phyloP scores from a whole-genome alignment of 2,113 vertebrate species.

The Stegastes partitus region DNA sequence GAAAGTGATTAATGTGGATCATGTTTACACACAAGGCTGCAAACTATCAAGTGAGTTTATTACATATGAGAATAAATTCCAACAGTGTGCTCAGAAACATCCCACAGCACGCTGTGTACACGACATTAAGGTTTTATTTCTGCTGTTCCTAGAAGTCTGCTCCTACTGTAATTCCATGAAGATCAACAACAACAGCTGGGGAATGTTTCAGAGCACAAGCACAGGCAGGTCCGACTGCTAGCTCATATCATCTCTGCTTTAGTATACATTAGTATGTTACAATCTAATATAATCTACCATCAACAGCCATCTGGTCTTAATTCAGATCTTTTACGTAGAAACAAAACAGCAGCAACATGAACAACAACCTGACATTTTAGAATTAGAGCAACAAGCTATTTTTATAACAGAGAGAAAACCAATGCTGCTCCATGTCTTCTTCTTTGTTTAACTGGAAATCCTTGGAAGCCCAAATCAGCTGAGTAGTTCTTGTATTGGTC shows the following conservation, averaged over 20 bases:
- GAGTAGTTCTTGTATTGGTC: not conserved
- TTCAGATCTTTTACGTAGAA: not conserved
- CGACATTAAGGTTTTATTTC: not conserved
- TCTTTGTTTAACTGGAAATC: not conserved
- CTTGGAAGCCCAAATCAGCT: too few species aligned
- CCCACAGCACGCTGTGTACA: not conserved
- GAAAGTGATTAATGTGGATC: not conserved
- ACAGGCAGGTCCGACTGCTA: not conserved
- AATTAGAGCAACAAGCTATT: not conserved
- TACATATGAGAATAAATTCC: too few species aligned
- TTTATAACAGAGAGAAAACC: not conserved
- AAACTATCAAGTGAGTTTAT: not conserved
- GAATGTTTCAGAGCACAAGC: not conserved
- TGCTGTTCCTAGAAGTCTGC: slow-evolving; percentile 44
- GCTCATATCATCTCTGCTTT: not conserved
- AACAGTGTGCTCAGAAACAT: not conserved
- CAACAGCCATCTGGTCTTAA: not conserved
- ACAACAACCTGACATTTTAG: not conserved
- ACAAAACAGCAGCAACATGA: not conserved
- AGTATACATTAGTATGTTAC: not conserved
- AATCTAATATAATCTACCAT: not conserved
- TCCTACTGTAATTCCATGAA: slow-evolving; percentile 10
- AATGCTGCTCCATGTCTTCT: not conserved
- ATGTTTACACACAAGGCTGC: not conserved
- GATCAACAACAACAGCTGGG: slow-evolving; percentile 53